These are phyloP conservation scores for Atopsyche davidsoni DNA, from an alignment of 1,140 invertebrate species.

Conservation along the genomic window DNA sequence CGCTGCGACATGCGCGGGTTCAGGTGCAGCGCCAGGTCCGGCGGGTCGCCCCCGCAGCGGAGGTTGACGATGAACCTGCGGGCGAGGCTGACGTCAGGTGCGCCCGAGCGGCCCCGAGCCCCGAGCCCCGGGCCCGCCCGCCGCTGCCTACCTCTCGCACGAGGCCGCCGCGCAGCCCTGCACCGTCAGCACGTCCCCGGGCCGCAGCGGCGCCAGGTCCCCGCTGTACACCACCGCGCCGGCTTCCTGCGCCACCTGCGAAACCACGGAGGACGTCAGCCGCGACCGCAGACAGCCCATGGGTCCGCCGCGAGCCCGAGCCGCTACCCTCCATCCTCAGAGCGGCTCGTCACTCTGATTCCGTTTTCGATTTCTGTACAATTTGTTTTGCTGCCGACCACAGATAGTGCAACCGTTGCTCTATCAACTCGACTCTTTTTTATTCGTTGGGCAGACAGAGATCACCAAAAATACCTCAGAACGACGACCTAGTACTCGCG, in stretches of 20 bases:
- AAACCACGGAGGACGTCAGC: neutral
- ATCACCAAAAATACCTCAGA: no score
- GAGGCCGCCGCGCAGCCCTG: constrained; percentile 15
- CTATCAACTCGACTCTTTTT: no score
- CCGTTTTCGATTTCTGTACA: no score
- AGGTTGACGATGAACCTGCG: constrained; percentile 27
- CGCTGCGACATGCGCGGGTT: constrained; percentile 61
- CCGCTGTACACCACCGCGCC: constrained; percentile 11
- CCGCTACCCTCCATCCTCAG: no score
- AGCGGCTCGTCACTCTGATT: no score
- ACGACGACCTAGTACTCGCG: no score
- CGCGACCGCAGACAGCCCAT: constrained; percentile 3
- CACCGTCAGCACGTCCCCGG: constrained; percentile 20
- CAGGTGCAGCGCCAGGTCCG: constrained; percentile 67
- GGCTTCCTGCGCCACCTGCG: constrained; percentile 23
- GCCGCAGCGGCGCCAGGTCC: constrained; percentile 13
- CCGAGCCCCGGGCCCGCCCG: neutral
- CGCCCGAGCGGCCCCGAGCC: neutral
- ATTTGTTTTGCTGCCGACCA: no score
- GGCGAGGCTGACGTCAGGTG: neutral
- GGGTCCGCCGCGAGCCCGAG: no score
- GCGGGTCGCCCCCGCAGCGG: constrained; percentile 9
- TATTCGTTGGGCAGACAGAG: no score
- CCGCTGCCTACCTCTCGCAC: constrained; percentile 21
- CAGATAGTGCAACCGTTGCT: no score